Evolutionary conservation across 2,888 invertebrate genomes (phyloP).

Genomic region (Eupelmus urozonus): DNA sequence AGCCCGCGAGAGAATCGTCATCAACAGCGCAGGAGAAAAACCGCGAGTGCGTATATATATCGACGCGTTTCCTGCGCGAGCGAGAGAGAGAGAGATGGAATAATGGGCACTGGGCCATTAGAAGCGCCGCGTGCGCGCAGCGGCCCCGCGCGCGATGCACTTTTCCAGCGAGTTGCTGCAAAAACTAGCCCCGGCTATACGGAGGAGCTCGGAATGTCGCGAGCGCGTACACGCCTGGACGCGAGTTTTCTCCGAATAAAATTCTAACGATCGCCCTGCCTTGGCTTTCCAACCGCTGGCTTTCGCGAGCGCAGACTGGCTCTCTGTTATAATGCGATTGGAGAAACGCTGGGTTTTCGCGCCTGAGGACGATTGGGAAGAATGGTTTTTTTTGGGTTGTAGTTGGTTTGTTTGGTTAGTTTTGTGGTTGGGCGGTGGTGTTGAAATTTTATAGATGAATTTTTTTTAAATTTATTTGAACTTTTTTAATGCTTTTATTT

Average conservation of each 20-base stretch:
- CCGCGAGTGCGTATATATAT: conserved; percentile 10
- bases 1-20: not conserved
- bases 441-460: no score
- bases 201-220: conserved; percentile 44
- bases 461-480: no score
- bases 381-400: no score
- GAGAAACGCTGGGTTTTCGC: no score
- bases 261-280: conserved; percentile 57
- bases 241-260: conserved; percentile 66
- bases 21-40: conserved; percentile 15
- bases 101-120: conserved; percentile 55
- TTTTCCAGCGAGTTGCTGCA: conserved; percentile 43
- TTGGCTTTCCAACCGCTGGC: conserved; percentile 61
- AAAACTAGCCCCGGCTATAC: conserved; percentile 46
- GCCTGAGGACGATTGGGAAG: no score
- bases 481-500: no score
- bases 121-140: conserved; percentile 38
- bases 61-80: conserved; percentile 50
- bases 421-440: no score
- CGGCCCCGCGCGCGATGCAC: conserved; percentile 22
- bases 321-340: no score
- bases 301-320: no score
- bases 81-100: conserved; percentile 11
- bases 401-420: no score
- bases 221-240: conserved; percentile 8